phyloP scores from a whole-genome alignment of 2,113 vertebrate species.

The Ellobius talpinus region DNA sequence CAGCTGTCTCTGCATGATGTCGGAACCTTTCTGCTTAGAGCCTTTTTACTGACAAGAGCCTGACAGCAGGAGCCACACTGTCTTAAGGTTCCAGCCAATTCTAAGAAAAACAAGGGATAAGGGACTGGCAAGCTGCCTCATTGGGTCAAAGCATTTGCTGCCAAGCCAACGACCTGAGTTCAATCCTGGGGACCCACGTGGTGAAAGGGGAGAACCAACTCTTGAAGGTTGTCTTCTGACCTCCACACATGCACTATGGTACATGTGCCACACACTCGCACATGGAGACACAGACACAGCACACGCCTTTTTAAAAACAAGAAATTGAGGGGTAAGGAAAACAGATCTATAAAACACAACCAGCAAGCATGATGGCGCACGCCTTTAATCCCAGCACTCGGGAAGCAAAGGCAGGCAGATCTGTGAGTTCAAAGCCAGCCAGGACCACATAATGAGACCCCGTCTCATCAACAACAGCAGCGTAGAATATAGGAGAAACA shows the following conservation, averaged over 20 bases:
- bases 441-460: background rate
- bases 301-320: background rate
- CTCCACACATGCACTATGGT: background rate
- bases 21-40: background rate
- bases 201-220: background rate
- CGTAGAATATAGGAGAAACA: background rate
- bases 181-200: background rate
- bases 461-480: background rate
- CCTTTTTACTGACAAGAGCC: background rate
- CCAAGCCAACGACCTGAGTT: background rate
- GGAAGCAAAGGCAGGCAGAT: background rate
- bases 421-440: background rate
- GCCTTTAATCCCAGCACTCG: background rate
- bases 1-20: background rate
- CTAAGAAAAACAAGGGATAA: background rate
- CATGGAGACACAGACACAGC: background rate
- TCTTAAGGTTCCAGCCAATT: background rate
- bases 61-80: background rate
- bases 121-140: background rate
- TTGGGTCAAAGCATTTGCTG: background rate
- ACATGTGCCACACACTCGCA: background rate
- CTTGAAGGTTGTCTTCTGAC: background rate
- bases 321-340: background rate
- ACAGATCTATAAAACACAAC: background rate
- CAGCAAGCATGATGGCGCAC: rapidly evolving